phyloP scores from a whole-genome alignment of 2,113 vertebrate species.

The Hiodon tergisus region DNA sequence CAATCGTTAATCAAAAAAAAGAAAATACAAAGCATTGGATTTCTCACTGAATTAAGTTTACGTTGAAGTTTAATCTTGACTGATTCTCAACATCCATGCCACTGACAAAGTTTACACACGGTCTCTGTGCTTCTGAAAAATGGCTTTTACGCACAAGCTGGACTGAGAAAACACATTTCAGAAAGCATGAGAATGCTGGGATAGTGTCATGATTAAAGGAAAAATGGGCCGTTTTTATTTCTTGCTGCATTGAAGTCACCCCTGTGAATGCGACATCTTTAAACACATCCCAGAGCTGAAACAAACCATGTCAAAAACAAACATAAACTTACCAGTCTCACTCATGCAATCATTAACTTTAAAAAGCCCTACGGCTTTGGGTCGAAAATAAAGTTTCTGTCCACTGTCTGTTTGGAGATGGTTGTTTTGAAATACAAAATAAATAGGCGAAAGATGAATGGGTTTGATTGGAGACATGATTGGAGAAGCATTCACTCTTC shows the following conservation, averaged over 20 bases:
- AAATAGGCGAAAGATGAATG: too few species aligned
- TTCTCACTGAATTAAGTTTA: conserved; percentile 1
- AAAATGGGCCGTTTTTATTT: background rate
- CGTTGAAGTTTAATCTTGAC: background rate
- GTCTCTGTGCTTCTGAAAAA: background rate
- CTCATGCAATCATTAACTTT: background rate
- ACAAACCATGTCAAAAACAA: background rate
- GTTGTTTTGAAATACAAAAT: too few species aligned
- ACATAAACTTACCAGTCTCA: too few species aligned
- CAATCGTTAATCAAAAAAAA: background rate
- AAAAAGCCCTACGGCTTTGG: background rate
- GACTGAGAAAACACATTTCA: background rate
- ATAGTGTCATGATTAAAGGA: background rate
- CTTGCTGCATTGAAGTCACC: background rate
- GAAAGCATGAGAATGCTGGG: background rate
- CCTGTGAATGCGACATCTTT: background rate
- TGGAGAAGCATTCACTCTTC: too few species aligned
- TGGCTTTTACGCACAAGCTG: background rate
- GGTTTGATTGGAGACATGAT: too few species aligned
- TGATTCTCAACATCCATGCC: background rate
- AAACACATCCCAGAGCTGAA: conserved; percentile 7
- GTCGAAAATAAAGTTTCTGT: too few species aligned
- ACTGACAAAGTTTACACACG: background rate
- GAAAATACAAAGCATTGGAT: background rate
- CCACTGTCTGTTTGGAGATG: too few species aligned